These are phyloP conservation scores for Synergus laeviventris DNA, from an alignment of 2,888 invertebrate species.

Conservation along the genomic window DNA sequence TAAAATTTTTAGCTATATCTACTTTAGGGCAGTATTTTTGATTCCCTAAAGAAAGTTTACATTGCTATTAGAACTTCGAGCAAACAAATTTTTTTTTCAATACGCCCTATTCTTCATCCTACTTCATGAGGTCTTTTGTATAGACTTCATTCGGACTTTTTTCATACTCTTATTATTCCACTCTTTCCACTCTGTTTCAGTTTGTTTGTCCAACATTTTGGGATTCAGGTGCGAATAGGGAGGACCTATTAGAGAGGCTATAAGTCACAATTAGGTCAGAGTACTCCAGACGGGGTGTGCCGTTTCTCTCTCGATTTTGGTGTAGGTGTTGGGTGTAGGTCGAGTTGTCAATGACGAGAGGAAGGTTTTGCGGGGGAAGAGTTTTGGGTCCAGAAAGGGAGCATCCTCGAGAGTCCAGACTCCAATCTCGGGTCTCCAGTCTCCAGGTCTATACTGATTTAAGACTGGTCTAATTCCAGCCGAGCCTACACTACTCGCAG, in stretches of 20 bases:
- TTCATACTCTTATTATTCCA: too few species aligned
- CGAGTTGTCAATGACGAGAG: constrained; percentile 53
- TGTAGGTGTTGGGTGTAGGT: constrained; percentile 61
- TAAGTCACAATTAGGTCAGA: constrained; percentile 75
- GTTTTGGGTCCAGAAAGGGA: constrained; percentile 44
- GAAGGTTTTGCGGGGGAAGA: constrained; percentile 39
- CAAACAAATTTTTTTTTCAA: too few species aligned
- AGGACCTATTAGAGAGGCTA: constrained; percentile 67
- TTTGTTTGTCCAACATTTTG: neutral
- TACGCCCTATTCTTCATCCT: too few species aligned
- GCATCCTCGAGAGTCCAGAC: constrained; percentile 19
- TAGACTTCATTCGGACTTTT: too few species aligned
- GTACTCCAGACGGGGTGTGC: constrained; percentile 65
- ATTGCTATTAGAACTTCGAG: too few species aligned
- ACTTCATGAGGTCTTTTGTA: too few species aligned
- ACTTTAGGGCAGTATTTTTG: too few species aligned
- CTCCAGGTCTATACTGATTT: constrained; percentile 67
- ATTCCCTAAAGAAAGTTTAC: too few species aligned
- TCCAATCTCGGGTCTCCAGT: constrained; percentile 47
- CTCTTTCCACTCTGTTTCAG: too few species aligned
- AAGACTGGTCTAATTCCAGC: constrained; percentile 65
- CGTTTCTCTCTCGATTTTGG: constrained; percentile 58
- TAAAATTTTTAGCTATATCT: too few species aligned
- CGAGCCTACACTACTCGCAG: constrained; percentile 52
- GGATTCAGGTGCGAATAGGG: neutral